Evolutionary conservation across 2,888 invertebrate genomes (phyloP).

Genomic region (Pherbina coryleti): DNA sequence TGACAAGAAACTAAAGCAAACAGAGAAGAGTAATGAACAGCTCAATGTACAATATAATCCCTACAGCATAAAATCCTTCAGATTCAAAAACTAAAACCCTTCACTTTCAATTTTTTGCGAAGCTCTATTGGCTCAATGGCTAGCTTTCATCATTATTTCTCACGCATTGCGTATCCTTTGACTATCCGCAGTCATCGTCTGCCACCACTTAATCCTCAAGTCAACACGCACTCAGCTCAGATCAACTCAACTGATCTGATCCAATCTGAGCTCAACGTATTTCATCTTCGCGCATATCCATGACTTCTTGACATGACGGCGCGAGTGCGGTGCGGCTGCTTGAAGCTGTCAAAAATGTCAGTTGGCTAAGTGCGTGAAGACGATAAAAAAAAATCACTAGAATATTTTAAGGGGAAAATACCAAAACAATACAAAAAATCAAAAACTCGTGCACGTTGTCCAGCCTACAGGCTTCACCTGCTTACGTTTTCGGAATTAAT

Average conservation of each 20-base stretch:
- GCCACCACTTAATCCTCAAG: neutral
- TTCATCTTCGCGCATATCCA: constrained; percentile 18
- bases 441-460: neutral
- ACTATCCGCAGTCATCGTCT: neutral
- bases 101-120: neutral
- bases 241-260: neutral
- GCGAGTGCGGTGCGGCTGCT: constrained; percentile 40
- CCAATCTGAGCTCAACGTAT: neutral
- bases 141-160: neutral
- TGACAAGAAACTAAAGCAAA: neutral
- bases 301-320: constrained; percentile 13
- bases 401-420: too few relatives aligned
- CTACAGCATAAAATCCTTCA: neutral
- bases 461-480: neutral
- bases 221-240: constrained; percentile 8
- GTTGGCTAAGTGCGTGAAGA: constrained; percentile 32
- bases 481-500: constrained; percentile 22
- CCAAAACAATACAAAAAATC: too few relatives aligned
- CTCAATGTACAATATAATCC: too few relatives aligned
- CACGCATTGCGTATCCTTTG: neutral
- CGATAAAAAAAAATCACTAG: neutral
- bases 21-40: too few relatives aligned
- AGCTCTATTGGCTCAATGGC: neutral
- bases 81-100: neutral
- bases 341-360: constrained; percentile 48